Evolutionary conservation across 30 jellyfish, hydroid and myxozoan genomes (phyloP).

Genomic region (Mastigias papua): DNA sequence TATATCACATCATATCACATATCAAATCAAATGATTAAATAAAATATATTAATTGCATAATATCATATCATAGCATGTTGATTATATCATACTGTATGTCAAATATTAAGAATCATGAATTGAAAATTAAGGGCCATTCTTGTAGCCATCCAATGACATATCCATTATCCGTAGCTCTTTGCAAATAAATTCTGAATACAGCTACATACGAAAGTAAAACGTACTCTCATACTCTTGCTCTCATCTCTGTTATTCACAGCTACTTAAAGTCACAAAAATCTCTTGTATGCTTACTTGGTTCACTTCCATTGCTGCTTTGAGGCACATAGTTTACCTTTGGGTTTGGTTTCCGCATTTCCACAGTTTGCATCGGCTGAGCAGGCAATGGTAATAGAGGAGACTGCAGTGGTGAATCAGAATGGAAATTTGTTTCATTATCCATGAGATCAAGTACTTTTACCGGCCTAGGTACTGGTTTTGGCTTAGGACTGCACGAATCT

Average conservation of each 20-base stretch:
- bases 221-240: too few species aligned
- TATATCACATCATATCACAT: too few species aligned
- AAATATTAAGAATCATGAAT: too few species aligned
- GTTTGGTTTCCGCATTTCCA: neutral
- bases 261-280: neutral
- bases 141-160: too few species aligned
- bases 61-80: too few species aligned
- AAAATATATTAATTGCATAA: too few species aligned
- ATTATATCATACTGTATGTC: too few species aligned
- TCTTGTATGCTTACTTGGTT: neutral
- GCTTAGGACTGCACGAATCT: neutral
- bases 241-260: neutral
- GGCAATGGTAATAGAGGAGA: slow-evolving; percentile 20
- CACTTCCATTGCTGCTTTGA: neutral
- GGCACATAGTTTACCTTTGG: neutral
- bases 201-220: too few species aligned
- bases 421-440: slow-evolving; percentile 13
- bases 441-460: slow-evolving; percentile 3
- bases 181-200: too few species aligned
- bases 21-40: too few species aligned
- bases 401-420: neutral
- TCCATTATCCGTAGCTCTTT: too few species aligned
- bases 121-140: too few species aligned
- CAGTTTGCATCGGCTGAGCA: neutral
- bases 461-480: slow-evolving; percentile 36